These are phyloP conservation scores for Glareola pratincola DNA, from an alignment of 2,113 vertebrate genomes.

Conservation along the genomic window DNA sequence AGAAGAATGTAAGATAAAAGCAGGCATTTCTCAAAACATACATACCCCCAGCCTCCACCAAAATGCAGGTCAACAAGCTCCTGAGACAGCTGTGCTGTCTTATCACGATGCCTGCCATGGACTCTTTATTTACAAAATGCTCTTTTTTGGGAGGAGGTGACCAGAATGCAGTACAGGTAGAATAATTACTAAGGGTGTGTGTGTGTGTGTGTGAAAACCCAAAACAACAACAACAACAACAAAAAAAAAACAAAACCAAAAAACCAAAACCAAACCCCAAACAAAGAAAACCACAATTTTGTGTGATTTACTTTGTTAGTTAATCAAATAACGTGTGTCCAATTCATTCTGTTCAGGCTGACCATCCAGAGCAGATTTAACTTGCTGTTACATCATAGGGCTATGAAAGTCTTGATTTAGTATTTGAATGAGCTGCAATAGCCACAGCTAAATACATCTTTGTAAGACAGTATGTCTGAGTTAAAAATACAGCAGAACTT, in stretches of 20 bases:
- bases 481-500: constrained; percentile 21
- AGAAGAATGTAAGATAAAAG: background rate
- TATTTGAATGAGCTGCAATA: background rate
- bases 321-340: background rate
- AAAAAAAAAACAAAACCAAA: background rate
- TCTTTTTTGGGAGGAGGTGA: background rate
- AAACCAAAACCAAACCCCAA: too few species aligned
- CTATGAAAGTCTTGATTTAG: background rate
- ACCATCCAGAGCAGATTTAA: background rate
- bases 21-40: background rate
- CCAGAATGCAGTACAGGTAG: background rate
- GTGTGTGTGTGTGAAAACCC: too few species aligned
- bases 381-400: background rate
- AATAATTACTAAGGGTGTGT: background rate
- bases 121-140: background rate
- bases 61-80: background rate
- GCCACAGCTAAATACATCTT: background rate
- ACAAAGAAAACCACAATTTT: background rate
- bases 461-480: background rate
- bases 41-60: background rate
- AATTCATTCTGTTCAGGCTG: background rate
- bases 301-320: background rate
- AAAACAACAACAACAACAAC: background rate
- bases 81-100: background rate
- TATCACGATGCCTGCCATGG: background rate